A percentile compares a stretch with the other conserved stretches of the same genome.
Conservation (phyloP, 1,140 invertebrate genomes). For the Ericerus pela region DNA sequence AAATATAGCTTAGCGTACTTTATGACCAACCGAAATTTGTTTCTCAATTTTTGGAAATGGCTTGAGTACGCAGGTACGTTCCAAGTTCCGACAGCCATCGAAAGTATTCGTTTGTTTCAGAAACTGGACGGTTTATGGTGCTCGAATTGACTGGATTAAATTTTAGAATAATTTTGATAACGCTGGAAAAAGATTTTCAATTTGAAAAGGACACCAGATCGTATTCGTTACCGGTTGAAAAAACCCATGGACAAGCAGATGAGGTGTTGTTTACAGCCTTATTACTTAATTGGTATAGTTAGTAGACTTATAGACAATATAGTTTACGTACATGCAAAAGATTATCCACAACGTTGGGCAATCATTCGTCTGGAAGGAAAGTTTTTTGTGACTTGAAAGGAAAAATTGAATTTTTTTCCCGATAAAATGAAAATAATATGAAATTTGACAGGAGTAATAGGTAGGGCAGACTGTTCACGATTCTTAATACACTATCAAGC, state of each 20-base stretch:
- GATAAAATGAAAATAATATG: no score
- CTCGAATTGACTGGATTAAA: constrained; percentile 67
- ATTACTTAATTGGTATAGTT: neutral
- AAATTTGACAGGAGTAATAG: no score
- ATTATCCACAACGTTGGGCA: no score
- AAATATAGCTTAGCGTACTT: neutral
- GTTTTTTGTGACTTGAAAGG: no score
- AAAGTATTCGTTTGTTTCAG: constrained; percentile 31
- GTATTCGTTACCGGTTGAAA: neutral
- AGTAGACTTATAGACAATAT: no score
- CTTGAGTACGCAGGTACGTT: no score
- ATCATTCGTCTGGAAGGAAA: no score
- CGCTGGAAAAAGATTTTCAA: constrained; percentile 36
- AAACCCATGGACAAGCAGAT: neutral
- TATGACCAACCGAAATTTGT: neutral
- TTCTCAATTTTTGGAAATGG: neutral
- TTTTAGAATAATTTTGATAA: constrained; percentile 53
- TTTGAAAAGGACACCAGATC: neutral
- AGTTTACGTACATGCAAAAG: no score
- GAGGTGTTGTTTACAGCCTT: neutral
- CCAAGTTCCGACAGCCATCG: no score
- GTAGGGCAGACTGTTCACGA: no score
- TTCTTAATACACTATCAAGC: no score
- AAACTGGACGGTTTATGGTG: constrained; percentile 53
- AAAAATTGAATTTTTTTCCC: no score